Conservation (phyloP, 2,797 vertebrate species). For the Syngnathus acus region DNA sequence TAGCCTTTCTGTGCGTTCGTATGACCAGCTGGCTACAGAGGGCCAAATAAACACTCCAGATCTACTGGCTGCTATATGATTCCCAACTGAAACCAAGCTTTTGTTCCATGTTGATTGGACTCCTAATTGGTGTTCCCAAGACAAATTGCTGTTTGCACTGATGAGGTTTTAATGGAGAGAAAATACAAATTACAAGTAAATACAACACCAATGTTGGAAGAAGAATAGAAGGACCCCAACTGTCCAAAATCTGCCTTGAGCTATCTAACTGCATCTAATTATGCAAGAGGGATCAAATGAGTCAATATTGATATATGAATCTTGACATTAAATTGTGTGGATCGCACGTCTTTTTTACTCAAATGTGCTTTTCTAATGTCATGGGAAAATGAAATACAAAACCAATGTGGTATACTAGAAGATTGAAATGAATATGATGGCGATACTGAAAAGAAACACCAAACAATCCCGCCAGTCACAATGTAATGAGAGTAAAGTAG, state of each 20-base stretch:
- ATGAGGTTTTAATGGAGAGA: slow-evolving; percentile 58
- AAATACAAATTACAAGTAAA: slow-evolving; percentile 48
- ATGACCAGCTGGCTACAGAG: slow-evolving; percentile 82
- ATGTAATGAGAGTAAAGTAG: neutral
- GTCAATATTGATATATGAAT: neutral
- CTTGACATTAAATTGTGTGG: no score
- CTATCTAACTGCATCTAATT: neutral
- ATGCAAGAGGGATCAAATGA: neutral
- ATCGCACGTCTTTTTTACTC: no score
- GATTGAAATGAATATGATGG: neutral
- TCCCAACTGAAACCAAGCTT: slow-evolving; percentile 59
- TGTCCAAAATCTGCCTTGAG: neutral
- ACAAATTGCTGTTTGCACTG: slow-evolving; percentile 53
- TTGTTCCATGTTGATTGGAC: slow-evolving; percentile 65
- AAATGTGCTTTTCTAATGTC: no score
- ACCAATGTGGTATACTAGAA: no score
- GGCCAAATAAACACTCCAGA: slow-evolving; percentile 76
- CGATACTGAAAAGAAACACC: neutral
- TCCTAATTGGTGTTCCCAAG: slow-evolving; percentile 62
- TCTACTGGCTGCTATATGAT: slow-evolving; percentile 57
- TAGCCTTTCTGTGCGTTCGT: slow-evolving; percentile 63
- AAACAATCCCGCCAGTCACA: neutral
- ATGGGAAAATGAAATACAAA: no score
- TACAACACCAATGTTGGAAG: slow-evolving; percentile 22
- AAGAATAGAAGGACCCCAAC: slow-evolving; percentile 7